A percentile compares a stretch with the other conserved stretches of the same genome.
These are phyloP conservation scores for Dendrolimus houi DNA, from an alignment of 2,888 invertebrate genomes.

Conservation along the genomic window DNA sequence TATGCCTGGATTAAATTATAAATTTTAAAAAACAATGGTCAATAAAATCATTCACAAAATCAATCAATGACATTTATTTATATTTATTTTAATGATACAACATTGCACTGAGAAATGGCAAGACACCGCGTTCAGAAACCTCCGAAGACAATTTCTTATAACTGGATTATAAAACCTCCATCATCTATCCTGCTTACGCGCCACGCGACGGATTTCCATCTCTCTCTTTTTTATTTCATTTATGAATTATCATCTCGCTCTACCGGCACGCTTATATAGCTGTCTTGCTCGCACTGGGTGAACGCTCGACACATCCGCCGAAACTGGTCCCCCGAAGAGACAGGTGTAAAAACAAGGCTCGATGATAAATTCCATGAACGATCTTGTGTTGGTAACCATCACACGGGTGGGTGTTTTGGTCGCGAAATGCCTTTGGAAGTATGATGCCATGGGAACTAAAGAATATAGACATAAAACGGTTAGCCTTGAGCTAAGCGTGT, in stretches of 20 bases:
- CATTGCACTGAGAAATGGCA: background rate
- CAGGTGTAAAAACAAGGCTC: slow-evolving; percentile 57
- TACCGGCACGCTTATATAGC: slow-evolving; percentile 40
- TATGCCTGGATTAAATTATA: background rate
- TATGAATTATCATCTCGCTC: slow-evolving; percentile 14
- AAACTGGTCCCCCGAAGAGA: slow-evolving; percentile 49
- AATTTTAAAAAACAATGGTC: background rate
- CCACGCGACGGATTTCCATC: slow-evolving; percentile 47
- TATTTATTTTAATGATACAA: background rate
- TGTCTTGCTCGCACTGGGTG: slow-evolving; percentile 40
- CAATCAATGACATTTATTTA: background rate
- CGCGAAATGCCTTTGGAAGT: too few relatives aligned
- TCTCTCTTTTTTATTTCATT: slow-evolving; percentile 6
- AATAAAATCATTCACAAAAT: background rate
- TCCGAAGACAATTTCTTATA: slow-evolving; percentile 33
- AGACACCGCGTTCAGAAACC: background rate
- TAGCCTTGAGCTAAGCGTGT: too few relatives aligned
- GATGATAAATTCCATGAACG: slow-evolving; percentile 42
- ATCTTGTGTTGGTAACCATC: background rate
- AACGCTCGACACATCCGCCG: slow-evolving; percentile 57
- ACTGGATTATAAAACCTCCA: slow-evolving; percentile 39
- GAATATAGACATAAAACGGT: too few relatives aligned
- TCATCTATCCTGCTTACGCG: slow-evolving; percentile 29
- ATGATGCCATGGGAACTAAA: too few relatives aligned
- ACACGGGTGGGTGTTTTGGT: background rate